phyloP scores from a whole-genome alignment of 2,113 vertebrate genomes.

The Bubo scandiacus region DNA sequence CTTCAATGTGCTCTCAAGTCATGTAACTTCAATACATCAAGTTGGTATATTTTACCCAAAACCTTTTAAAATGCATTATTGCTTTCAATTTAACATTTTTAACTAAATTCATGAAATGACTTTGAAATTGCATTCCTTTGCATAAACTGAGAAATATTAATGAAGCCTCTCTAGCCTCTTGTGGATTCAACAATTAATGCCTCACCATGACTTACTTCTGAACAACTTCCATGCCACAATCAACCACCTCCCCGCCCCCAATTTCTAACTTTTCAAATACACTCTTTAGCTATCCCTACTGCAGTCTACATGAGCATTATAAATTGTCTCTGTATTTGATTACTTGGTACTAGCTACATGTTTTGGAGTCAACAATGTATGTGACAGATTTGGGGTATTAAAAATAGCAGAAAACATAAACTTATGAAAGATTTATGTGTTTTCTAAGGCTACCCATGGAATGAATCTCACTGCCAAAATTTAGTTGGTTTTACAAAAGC shows the following conservation, averaged over 20 bases:
- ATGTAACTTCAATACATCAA: background rate
- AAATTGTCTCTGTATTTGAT: background rate
- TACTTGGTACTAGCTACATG: background rate
- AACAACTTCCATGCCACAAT: background rate
- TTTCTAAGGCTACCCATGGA: conserved; percentile 15
- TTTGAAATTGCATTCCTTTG: conserved; percentile 2
- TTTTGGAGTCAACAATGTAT: conserved; percentile 7
- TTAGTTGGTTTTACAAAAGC: background rate
- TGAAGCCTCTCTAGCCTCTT: background rate
- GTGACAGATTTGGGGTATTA: conserved; percentile 44
- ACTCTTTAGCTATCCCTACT: background rate
- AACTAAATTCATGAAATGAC: background rate
- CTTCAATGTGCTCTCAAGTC: conserved; percentile 5
- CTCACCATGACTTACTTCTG: background rate
- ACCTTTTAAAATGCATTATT: background rate
- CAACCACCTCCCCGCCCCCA: background rate
- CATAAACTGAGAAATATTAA: conserved; percentile 21
- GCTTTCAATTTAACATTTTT: conserved; percentile 34
- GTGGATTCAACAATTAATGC: background rate
- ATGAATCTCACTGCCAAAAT: background rate
- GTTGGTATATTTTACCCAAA: background rate
- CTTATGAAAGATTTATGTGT: conserved; percentile 48
- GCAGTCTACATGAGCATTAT: background rate
- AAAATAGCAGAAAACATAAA: conserved; percentile 53
- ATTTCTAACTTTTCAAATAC: background rate